Percentiles rank a stretch among this genome's conserved stretches.
phyloP scores from a whole-genome alignment of 2,113 vertebrate species.

The Orthonyx spaldingii region DNA sequence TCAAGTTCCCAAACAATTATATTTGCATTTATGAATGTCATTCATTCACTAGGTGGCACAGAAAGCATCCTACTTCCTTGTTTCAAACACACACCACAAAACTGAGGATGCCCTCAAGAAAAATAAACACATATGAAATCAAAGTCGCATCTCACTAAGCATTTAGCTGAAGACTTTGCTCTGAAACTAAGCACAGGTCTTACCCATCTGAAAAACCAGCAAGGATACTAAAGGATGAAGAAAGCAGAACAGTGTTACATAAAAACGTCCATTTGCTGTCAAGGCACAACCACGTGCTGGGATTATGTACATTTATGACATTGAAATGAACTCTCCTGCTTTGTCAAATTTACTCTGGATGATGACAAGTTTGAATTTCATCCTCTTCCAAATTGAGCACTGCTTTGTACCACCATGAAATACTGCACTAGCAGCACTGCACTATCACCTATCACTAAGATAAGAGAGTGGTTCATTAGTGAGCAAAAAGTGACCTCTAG shows the following conservation, averaged over 20 bases:
- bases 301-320: background rate
- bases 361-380: background rate
- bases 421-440: background rate
- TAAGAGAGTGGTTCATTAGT: background rate
- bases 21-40: background rate
- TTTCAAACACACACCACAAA: background rate
- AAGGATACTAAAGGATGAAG: background rate
- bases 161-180: background rate
- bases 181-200: background rate
- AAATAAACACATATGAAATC: background rate
- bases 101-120: background rate
- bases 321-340: background rate
- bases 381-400: background rate
- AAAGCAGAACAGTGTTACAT: background rate
- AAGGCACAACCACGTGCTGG: background rate
- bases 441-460: background rate
- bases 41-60: background rate
- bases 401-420: background rate
- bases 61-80: background rate
- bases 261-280: background rate
- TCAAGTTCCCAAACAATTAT: background rate
- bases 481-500: background rate
- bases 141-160: background rate
- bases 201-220: background rate
- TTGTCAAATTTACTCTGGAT: background rate